Conservation (phyloP, 2,888 invertebrate species). For the Amphipyra tragopoginis region DNA sequence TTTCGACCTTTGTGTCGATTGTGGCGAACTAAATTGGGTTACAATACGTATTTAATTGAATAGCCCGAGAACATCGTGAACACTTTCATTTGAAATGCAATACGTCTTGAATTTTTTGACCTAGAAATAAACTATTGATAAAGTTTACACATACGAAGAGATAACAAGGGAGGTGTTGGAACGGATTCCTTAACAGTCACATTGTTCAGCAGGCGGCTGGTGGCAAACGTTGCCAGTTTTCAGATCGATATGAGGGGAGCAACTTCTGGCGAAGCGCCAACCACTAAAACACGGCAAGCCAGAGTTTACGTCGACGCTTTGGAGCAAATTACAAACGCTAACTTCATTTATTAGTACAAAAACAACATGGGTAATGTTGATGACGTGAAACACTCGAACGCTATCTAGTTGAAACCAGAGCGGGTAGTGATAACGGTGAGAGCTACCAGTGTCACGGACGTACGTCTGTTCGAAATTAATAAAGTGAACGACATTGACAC, state of each 20-base stretch:
- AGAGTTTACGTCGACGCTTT: constrained; percentile 70
- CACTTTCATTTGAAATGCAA: constrained; percentile 27
- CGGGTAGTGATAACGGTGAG: constrained; percentile 62
- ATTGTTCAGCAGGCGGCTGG: constrained; percentile 56
- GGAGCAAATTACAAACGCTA: constrained; percentile 63
- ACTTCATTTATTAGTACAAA: constrained; percentile 66
- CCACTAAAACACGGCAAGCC: constrained; percentile 74
- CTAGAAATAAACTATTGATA: constrained; percentile 52
- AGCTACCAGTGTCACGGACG: constrained; percentile 71
- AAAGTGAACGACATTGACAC: constrained; percentile 67
- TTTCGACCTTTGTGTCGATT: constrained; percentile 73
- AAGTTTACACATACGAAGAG: constrained; percentile 52
- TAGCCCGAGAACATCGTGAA: constrained; percentile 11
- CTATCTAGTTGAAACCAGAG: constrained; percentile 64
- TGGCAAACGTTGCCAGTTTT: constrained; percentile 65
- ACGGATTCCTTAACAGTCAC: constrained; percentile 64
- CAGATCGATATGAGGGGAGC: constrained; percentile 69
- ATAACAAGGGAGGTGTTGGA: constrained; percentile 59
- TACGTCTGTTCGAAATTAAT: constrained; percentile 61
- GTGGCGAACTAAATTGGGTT: constrained; percentile 62
- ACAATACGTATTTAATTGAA: constrained; percentile 57
- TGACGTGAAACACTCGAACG: constrained; percentile 60
- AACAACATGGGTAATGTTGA: constrained; percentile 60
- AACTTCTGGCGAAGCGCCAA: constrained; percentile 80
- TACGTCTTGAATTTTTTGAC: constrained; percentile 21